Evolutionary conservation across 2,888 invertebrate genomes (phyloP), one percentile per base, ranked within the genome.

Genomic region (Eupithecia dodoneata): DNA sequence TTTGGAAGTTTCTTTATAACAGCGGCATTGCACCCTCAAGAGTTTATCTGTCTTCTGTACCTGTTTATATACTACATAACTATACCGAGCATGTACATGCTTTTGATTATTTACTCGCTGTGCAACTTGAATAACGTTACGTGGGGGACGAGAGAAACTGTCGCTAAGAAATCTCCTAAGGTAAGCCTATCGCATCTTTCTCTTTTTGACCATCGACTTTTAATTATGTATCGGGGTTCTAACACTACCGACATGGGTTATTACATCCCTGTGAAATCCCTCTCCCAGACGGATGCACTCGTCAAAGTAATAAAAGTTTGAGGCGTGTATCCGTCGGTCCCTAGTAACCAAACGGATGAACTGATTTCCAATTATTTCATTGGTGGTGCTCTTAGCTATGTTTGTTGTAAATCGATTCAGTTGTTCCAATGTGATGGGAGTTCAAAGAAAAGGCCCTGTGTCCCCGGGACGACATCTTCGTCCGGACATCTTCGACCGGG

Each of bases 41-140:
- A 98, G 91, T 95, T 97, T 74, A 90, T 94, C 69, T 98, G 98
- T 81, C 90, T 99, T n/a, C 89, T 97, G 59, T 97, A 97, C 84
- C 96, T 97, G 18, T 88, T 96, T 78, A 96, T 99, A 65, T 99
- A 99, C 90, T 94, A 94, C 77, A 96, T 99, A 71, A 98, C 98
- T 7, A 98, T 99, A 74, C 99, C 99, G 0, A 98, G 98, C 82
- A 99, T 99, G 97, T 99, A 99, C 90, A 97, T 99, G 96, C 93
- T 99, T 87, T 95, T 99, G 74, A 97, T 99, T 82, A 97, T 99
- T 76, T 99, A 98, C 89, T 98, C 99, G 0, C 95, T 99, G 45
- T 98, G 98, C 89, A 99, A 99, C 90, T 96, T 99, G 93, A 98
- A 99, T 90, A 97, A 98, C 86, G 98, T 99, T 4, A 97, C 97